A percentile compares a stretch with the other conserved stretches of the same genome.
These are phyloP conservation scores for Pygoscelis antarcticus DNA, from an alignment of 2,113 vertebrate genomes.

Conservation along the genomic window DNA sequence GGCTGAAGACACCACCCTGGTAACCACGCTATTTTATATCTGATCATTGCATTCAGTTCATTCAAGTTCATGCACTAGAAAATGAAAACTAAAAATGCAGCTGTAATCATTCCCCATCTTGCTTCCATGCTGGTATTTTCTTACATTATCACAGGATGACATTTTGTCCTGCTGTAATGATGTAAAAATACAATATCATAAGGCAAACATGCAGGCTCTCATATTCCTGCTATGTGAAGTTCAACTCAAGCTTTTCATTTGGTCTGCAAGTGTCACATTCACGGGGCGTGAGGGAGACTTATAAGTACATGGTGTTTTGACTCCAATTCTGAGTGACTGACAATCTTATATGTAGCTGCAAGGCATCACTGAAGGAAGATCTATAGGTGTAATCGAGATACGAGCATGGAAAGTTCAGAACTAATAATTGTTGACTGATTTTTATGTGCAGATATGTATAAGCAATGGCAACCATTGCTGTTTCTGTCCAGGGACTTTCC, in stretches of 20 bases:
- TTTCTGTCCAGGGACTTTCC: background rate
- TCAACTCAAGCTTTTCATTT: background rate
- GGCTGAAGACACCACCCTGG: background rate
- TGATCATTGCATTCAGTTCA: background rate
- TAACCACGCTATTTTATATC: constrained; percentile 46
- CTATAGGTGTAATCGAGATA: background rate
- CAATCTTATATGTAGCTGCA: background rate
- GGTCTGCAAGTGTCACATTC: background rate
- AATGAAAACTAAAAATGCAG: background rate
- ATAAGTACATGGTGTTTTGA: background rate
- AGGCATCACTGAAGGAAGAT: background rate
- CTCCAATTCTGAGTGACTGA: background rate
- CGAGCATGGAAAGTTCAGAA: background rate
- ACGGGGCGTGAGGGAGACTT: fast-evolving
- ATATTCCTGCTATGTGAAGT: background rate
- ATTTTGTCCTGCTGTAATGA: background rate
- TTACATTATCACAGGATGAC: background rate
- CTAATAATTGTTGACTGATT: background rate
- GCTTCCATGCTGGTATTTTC: background rate
- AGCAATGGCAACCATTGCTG: background rate
- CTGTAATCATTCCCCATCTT: background rate
- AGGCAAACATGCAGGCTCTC: background rate
- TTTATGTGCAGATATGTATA: background rate
- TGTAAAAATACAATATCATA: background rate
- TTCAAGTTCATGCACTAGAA: background rate